Conservation (phyloP, 2,888 invertebrate genomes). For the Andrena hattorfiana region DNA sequence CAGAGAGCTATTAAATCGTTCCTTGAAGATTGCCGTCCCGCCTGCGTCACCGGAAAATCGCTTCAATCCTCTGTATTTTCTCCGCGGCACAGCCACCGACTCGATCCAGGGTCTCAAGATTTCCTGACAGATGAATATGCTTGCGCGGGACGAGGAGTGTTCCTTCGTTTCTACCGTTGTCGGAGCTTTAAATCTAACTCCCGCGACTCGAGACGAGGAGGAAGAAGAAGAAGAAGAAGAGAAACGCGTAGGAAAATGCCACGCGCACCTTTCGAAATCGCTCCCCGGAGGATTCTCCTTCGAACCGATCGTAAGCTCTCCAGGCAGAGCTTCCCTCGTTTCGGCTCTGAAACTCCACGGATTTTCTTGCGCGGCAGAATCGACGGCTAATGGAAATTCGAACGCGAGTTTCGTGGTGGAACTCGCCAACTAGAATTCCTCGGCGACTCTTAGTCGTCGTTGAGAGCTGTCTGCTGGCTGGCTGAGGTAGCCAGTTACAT, state of each 20-base stretch:
- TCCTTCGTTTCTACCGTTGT: constrained; percentile 20
- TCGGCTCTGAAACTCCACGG: background rate
- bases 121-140: constrained; percentile 48
- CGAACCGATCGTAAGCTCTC: constrained; percentile 13
- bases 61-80: constrained; percentile 17
- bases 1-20: background rate
- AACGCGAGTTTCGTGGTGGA: background rate
- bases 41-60: background rate
- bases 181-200: constrained; percentile 29
- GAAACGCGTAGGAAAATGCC: constrained; percentile 32
- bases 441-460: too few species aligned
- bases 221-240: constrained; percentile 17
- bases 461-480: too few species aligned
- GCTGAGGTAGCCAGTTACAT: too few species aligned
- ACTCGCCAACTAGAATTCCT: background rate
- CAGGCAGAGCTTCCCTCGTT: background rate
- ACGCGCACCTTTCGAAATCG: constrained; percentile 36
- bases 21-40: background rate
- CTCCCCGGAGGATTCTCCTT: constrained; percentile 13
- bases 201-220: background rate
- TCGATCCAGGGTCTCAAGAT: constrained; percentile 36
- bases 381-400: constrained; percentile 34
- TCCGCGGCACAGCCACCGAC: background rate
- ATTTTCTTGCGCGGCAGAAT: constrained; percentile 5
- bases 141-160: constrained; percentile 27